Percentiles rank a stretch among this genome's conserved stretches.
Evolutionary conservation across 2,113 vertebrate genomes (phyloP).

Genomic region (Amphiprion ocellaris): DNA sequence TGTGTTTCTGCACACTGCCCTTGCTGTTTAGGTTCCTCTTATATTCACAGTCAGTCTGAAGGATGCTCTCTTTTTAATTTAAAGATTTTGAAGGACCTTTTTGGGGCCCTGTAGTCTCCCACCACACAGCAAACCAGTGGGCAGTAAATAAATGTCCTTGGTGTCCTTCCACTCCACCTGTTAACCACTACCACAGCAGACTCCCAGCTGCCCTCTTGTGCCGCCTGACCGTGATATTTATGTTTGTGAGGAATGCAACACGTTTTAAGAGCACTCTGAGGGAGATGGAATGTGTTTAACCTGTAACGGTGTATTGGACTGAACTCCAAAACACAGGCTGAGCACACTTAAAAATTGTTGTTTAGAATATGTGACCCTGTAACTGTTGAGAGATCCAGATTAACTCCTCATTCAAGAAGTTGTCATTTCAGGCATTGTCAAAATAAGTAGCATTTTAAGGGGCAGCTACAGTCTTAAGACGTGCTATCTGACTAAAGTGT

Average conservation of each 20-base stretch:
- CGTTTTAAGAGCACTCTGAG: constrained; percentile 32
- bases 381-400: not conserved
- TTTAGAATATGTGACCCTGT: constrained; percentile 25
- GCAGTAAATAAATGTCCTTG: constrained; percentile 40
- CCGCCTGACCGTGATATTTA: constrained; percentile 52
- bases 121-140: constrained; percentile 17
- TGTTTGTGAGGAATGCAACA: constrained; percentile 51
- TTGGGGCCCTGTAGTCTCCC: not conserved
- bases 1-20: not conserved
- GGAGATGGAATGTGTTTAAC: constrained; percentile 33
- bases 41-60: not conserved
- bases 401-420: constrained; percentile 1
- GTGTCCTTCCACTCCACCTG: constrained; percentile 62
- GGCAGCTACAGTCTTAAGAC: not conserved
- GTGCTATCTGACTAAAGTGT: constrained; percentile 8
- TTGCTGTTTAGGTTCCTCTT: not conserved
- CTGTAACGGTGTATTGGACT: constrained; percentile 17
- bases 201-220: constrained; percentile 39
- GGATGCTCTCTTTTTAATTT: not conserved
- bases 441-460: not conserved
- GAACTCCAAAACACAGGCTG: constrained; percentile 40
- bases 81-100: constrained; percentile 5
- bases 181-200: constrained; percentile 49
- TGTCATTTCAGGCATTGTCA: constrained; percentile 1
- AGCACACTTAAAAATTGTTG: not conserved